phyloP scores from a whole-genome alignment of 2,888 invertebrate species.

The Stegophylla sp. region DNA sequence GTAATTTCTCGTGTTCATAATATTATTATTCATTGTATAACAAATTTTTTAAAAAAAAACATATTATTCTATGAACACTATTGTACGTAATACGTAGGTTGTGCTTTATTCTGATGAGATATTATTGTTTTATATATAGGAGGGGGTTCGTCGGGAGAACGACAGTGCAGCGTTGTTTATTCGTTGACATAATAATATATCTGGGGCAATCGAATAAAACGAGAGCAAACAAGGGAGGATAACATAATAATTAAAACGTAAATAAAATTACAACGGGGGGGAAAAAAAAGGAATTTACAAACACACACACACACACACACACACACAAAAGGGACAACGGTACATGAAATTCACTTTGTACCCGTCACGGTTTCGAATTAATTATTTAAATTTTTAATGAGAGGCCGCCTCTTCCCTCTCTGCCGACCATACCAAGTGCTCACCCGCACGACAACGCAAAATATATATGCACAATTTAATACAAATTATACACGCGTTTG shows the following conservation, averaged over 20 bases:
- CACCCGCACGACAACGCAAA: slow-evolving; percentile 10
- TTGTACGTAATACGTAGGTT: too few relatives aligned
- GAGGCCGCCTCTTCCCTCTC: slow-evolving; percentile 34
- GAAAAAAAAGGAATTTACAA: not conserved
- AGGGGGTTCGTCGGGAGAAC: not conserved
- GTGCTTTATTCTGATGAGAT: too few relatives aligned
- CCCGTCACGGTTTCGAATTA: slow-evolving; percentile 42
- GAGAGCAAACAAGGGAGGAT: slow-evolving; percentile 11
- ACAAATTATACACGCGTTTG: slow-evolving; percentile 14
- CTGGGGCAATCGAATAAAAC: slow-evolving; percentile 16
- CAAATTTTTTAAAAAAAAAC: too few relatives aligned
- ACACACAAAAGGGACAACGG: slow-evolving; percentile 7
- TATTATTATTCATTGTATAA: too few relatives aligned
- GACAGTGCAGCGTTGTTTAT: not conserved
- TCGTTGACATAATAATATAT: slow-evolving; percentile 37
- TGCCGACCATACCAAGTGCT: slow-evolving; percentile 50
- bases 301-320: not conserved
- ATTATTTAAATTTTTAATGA: slow-evolving; percentile 56
- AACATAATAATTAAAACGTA: slow-evolving; percentile 39
- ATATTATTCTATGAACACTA: too few relatives aligned
- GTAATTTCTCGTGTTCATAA: too few relatives aligned
- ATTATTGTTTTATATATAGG: too few relatives aligned
- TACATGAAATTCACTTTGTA: slow-evolving; percentile 45
- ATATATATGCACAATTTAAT: slow-evolving; percentile 12
- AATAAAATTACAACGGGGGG: slow-evolving; percentile 35